Evolutionary conservation across 1,140 invertebrate genomes (phyloP).

Genomic region (Formica exsecta): DNA sequence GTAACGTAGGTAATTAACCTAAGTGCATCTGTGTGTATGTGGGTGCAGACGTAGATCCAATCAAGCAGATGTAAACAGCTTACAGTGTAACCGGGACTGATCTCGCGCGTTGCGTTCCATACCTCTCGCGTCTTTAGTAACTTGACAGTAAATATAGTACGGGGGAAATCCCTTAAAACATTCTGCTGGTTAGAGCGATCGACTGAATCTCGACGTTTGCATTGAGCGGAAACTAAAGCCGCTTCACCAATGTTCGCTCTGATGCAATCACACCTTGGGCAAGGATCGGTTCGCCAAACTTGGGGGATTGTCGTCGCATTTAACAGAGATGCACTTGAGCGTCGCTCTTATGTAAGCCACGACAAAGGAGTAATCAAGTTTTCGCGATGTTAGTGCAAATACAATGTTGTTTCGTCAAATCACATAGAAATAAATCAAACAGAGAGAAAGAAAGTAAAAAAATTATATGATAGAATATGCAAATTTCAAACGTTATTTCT

Average conservation of each 20-base stretch:
- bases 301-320: constrained; percentile 35
- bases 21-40: neutral
- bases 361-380: neutral
- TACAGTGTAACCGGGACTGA: constrained; percentile 15
- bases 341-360: constrained; percentile 1
- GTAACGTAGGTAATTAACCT: constrained; percentile 35
- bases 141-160: constrained; percentile 49
- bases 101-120: constrained; percentile 13
- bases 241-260: constrained; percentile 13
- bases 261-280: constrained; percentile 44
- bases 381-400: neutral
- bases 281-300: constrained; percentile 38
- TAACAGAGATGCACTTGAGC: constrained; percentile 25
- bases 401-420: neutral
- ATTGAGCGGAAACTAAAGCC: constrained; percentile 42
- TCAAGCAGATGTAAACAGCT: constrained; percentile 54
- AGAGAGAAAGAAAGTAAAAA: neutral
- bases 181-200: constrained; percentile 66
- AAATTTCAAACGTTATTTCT: neutral
- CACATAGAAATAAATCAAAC: neutral
- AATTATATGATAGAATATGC: neutral
- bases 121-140: constrained; percentile 8
- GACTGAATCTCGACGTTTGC: constrained; percentile 39
- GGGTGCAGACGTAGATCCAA: constrained; percentile 40
- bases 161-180: constrained; percentile 73